Evolutionary conservation across 2,797 vertebrate species (phyloP).

Genomic region (Kryptolebias ocellatus): DNA sequence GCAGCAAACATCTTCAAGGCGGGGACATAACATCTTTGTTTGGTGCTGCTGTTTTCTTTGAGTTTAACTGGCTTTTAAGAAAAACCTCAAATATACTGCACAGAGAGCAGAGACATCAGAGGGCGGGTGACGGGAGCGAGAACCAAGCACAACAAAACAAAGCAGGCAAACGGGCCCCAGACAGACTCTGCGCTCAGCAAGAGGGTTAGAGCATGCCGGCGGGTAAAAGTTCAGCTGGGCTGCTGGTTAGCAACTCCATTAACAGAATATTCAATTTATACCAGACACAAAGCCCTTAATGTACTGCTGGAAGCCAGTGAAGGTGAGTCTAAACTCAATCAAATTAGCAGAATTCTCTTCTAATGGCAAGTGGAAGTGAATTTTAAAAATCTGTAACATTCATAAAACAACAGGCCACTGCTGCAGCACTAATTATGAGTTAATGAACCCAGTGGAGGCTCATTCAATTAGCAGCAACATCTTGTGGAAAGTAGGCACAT

Average conservation of each 20-base stretch:
- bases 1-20: conserved; percentile 6
- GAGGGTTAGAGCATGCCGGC: conserved; percentile 54
- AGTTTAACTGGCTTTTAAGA: conserved; percentile 47
- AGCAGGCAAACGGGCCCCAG: conserved; percentile 68
- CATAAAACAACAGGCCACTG: no score
- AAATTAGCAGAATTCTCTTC: conserved; percentile 24
- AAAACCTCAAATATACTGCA: conserved; percentile 38
- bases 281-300: conserved; percentile 38
- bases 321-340: conserved; percentile 15
- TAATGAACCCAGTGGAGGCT: neutral
- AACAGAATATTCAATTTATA: conserved; percentile 47
- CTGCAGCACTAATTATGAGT: no score
- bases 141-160: conserved; percentile 60
- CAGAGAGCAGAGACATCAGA: conserved; percentile 34
- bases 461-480: conserved; percentile 11
- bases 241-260: conserved; percentile 48
- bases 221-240: conserved; percentile 56
- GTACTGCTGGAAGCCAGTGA: conserved; percentile 10
- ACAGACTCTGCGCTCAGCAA: conserved; percentile 63
- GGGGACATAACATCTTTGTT: conserved; percentile 62
- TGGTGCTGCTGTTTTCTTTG: conserved; percentile 42
- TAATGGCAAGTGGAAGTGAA: conserved; percentile 14
- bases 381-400: neutral
- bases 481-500: conserved; percentile 14
- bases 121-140: conserved; percentile 38